These are phyloP conservation scores for Matsumyia berberina DNA, from an alignment of 2,888 invertebrate species.

Conservation along the genomic window DNA sequence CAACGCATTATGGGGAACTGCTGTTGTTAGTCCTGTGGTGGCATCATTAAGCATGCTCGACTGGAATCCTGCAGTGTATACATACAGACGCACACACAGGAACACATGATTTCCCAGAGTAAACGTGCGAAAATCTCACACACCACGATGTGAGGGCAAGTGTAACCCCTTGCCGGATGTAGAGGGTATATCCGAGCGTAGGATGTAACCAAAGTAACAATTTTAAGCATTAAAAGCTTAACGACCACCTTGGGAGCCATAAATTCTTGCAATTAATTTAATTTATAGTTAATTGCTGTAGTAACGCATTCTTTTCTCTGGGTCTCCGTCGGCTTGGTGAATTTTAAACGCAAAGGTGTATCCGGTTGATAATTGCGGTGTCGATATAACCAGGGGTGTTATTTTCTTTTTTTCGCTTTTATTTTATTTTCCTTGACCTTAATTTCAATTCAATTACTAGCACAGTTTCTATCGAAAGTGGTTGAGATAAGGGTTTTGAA, in stretches of 20 bases:
- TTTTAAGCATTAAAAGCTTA: slow-evolving; percentile 78
- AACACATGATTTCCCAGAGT: background rate
- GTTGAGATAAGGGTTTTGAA: slow-evolving; percentile 5
- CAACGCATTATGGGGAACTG: slow-evolving; percentile 18
- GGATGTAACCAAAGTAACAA: slow-evolving; percentile 63
- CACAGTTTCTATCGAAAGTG: slow-evolving; percentile 38
- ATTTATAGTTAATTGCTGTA: slow-evolving; percentile 77
- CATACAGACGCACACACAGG: background rate
- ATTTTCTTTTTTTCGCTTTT: slow-evolving; percentile 9
- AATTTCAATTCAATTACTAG: slow-evolving; percentile 68
- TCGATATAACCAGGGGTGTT: slow-evolving; percentile 50
- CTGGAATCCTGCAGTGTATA: background rate
- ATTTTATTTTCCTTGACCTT: slow-evolving; percentile 52
- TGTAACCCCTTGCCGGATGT: slow-evolving; percentile 21
- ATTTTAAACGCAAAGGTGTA: slow-evolving; percentile 70
- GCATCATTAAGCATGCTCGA: slow-evolving; percentile 38
- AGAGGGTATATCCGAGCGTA: slow-evolving; percentile 7
- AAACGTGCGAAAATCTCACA: slow-evolving; percentile 49
- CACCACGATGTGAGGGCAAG: slow-evolving; percentile 1
- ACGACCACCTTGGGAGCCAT: slow-evolving; percentile 77
- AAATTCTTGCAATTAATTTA: slow-evolving; percentile 78
- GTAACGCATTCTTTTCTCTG: slow-evolving; percentile 58
- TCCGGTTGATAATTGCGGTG: slow-evolving; percentile 72
- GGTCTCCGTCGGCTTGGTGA: slow-evolving; percentile 25
- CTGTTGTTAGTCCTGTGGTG: slow-evolving; percentile 21